phyloP scores from a whole-genome alignment of 2,797 vertebrate species.

The Astyanax mexicanus region DNA sequence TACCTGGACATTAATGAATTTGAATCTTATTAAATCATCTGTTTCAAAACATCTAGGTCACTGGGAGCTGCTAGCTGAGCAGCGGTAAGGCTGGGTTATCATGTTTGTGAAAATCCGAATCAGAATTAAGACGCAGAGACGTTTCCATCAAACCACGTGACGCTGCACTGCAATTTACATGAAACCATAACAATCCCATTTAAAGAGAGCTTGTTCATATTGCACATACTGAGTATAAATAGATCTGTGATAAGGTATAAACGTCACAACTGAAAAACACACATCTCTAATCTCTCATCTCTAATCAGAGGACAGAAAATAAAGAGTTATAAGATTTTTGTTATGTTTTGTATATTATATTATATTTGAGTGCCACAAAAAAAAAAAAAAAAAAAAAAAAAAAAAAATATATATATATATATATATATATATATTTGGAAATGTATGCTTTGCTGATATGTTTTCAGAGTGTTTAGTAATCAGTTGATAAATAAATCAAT shows the following conservation, averaged over 20 bases:
- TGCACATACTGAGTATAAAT: background rate
- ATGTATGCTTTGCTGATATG: too few relatives aligned
- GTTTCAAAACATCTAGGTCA: slow-evolving; percentile 46
- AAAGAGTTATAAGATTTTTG: too few relatives aligned
- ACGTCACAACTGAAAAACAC: background rate
- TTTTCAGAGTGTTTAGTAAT: too few relatives aligned
- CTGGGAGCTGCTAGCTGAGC: background rate
- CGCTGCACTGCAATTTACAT: background rate
- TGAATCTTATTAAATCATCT: slow-evolving; percentile 44
- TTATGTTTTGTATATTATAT: too few relatives aligned
- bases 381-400: too few relatives aligned
- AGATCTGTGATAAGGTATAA: background rate
- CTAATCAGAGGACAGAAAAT: background rate
- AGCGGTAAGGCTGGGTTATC: slow-evolving; percentile 20
- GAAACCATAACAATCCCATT: slow-evolving; percentile 19
- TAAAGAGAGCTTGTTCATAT: background rate
- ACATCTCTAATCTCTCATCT: background rate
- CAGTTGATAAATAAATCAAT: too few relatives aligned
- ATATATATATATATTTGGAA: too few relatives aligned
- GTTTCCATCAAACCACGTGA: slow-evolving; percentile 12
- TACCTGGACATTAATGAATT: slow-evolving; percentile 52
- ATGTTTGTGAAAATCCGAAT: background rate
- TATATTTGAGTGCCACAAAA: too few relatives aligned
- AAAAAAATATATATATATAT: too few relatives aligned
- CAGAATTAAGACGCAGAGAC: slow-evolving; percentile 5